Conservation (phyloP, 2,797 vertebrate species). For the Brachymystax lenok region DNA sequence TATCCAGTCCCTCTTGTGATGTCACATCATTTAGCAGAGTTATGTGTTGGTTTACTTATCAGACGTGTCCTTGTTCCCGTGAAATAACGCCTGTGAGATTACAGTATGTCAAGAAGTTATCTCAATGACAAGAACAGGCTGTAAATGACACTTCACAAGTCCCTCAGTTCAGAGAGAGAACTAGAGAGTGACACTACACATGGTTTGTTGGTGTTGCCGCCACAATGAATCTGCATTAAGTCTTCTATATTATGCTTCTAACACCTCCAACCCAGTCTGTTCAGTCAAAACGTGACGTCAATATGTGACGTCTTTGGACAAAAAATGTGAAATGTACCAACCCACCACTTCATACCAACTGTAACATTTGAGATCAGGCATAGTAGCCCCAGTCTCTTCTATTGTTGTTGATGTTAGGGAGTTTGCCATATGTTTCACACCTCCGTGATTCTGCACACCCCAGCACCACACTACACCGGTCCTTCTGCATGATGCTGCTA, state of each 20-base stretch:
- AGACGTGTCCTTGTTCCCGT: not conserved
- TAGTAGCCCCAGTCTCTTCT: no score
- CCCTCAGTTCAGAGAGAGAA: not conserved
- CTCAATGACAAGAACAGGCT: conserved; percentile 1
- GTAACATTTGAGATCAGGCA: no score
- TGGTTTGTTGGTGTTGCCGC: not conserved
- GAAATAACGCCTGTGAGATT: conserved; percentile 4
- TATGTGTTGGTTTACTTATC: not conserved
- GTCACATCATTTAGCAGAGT: not conserved
- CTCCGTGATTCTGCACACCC: conserved; percentile 28
- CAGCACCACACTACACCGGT: conserved; percentile 33
- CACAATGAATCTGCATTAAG: no score
- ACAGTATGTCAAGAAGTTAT: conserved; percentile 4
- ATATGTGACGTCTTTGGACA: no score
- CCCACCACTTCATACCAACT: no score
- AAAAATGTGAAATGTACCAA: no score
- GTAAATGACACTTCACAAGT: not conserved
- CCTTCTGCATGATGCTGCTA: conserved; percentile 1
- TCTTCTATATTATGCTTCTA: not conserved
- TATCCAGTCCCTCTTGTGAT: not conserved
- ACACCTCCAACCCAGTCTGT: not conserved
- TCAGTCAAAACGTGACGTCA: not conserved
- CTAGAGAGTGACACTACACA: not conserved
- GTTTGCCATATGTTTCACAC: conserved; percentile 10
- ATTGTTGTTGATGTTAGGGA: not conserved